Base-by-base conservation (phyloP, 2,888 invertebrate genomes). In the Drosophila rellima region DNA sequence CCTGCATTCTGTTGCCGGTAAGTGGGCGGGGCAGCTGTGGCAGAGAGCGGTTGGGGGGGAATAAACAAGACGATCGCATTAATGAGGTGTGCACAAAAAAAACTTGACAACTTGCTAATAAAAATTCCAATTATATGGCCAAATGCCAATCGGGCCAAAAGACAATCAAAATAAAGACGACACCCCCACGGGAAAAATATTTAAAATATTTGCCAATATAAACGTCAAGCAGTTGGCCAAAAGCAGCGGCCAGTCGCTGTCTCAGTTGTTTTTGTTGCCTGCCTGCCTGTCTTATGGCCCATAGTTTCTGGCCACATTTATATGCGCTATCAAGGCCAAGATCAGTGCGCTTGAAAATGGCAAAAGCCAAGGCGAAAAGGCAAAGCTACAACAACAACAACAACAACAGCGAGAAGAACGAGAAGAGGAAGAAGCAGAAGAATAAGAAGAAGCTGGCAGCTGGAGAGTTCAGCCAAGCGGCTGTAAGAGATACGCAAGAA, bases 161-260 rank as follows among this genome's bases (percentile, higher is more conserved):
- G 66, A 52, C 37, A 47, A 48, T 39, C 29, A 56, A 56, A 33
- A 35, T 3, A 51, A 51, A 62, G 51, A 57, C 72, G 64, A 70
- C 69, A 59, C 66, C 63, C 68, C 60, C 80, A 55, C 65, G 69
- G 52, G 31, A 48, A 31, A 69, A 75, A 85, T 79, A 89, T 82
- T 82, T 84, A 75, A 85, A 85, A 88, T 89, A 89, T 85, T 88
- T 75, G 79, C 85, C 89, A 88, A 85, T 85, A 88, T 88, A 85
- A 85, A 89, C 88, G 85, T 85, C 85, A 85, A 89, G 56, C 72
- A 48, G 51, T 54, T 52, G 39, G 59, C 52, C 33, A 50, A 47
- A 40, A 51, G 45, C 44, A 39, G 39, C 35, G 29, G 35, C 23
- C n/a, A 31, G 42, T 20, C 2, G 13, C 56, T 50, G 64, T 45